A percentile compares a stretch with the other conserved stretches of the same genome.
These are phyloP conservation scores for Leptopilina drosophilae DNA, from an alignment of 2,888 invertebrate species.

Conservation along the genomic window DNA sequence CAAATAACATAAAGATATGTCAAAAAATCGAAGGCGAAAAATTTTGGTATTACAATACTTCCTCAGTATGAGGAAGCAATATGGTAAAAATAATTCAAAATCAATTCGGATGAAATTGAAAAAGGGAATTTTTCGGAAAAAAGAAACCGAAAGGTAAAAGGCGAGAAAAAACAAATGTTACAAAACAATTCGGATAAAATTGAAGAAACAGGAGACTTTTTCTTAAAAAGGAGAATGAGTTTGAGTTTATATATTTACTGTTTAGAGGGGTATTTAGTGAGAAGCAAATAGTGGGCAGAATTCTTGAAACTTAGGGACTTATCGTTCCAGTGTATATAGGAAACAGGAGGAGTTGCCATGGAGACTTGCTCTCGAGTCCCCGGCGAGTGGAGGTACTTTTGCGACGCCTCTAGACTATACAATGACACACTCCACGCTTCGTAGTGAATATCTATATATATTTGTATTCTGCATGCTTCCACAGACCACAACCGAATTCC, in stretches of 20 bases:
- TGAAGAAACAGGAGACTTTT: not conserved
- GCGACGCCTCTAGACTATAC: constrained; percentile 34
- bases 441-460: constrained; percentile 15
- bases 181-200: not conserved
- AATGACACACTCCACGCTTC: not conserved
- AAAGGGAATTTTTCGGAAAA: no score
- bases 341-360: constrained; percentile 37
- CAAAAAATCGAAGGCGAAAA: no score
- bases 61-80: no score
- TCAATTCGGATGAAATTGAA: no score
- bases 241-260: constrained; percentile 10
- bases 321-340: constrained; percentile 4
- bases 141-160: no score
- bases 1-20: no score
- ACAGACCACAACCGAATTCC: constrained; percentile 32
- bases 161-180: no score
- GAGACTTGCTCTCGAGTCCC: constrained; percentile 37
- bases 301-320: constrained; percentile 33
- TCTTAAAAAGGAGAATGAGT: not conserved
- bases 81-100: no score
- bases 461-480: not conserved
- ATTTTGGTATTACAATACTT: no score
- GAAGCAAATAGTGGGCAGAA: constrained; percentile 22
- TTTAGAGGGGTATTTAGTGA: constrained; percentile 31
- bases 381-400: constrained; percentile 18